Evolutionary conservation across 37 sponge, comb jelly and placozoan genomes (phyloP).

Genomic region (Mnemiopsis leidyi): DNA sequence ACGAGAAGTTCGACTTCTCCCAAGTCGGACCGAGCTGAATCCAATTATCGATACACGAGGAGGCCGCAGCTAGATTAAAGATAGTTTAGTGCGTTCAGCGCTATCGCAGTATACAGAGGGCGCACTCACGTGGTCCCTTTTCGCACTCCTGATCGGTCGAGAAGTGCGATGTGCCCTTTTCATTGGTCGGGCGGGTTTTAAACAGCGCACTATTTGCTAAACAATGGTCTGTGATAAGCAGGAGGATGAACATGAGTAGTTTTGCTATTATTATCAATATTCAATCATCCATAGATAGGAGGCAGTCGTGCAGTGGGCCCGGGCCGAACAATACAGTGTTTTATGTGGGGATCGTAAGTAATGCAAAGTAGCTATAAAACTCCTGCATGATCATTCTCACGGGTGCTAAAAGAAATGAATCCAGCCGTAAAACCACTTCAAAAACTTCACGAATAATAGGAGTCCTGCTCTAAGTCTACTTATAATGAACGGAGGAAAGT

Average conservation of each 20-base stretch:
- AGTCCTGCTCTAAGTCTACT: background rate
- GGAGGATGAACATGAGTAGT: background rate
- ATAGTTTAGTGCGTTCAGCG: background rate
- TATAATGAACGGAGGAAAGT: too few species aligned
- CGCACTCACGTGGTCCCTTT: background rate
- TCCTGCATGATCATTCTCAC: background rate
- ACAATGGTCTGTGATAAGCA: background rate
- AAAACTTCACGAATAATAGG: background rate
- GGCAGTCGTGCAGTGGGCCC: background rate
- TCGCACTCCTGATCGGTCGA: background rate
- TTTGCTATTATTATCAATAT: background rate
- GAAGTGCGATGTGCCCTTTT: background rate
- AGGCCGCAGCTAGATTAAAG: background rate
- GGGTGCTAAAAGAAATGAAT: background rate
- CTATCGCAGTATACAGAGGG: background rate
- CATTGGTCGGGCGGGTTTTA: background rate
- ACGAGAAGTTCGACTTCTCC: too few species aligned
- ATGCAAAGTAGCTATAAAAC: background rate
- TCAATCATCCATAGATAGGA: background rate
- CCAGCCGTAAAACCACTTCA: background rate
- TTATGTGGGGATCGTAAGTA: background rate
- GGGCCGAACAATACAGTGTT: background rate
- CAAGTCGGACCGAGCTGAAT: background rate
- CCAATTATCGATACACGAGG: background rate
- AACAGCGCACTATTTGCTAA: background rate